phyloP scores from a whole-genome alignment of 2,797 vertebrate genomes.

The Anniella stebbinsi region DNA sequence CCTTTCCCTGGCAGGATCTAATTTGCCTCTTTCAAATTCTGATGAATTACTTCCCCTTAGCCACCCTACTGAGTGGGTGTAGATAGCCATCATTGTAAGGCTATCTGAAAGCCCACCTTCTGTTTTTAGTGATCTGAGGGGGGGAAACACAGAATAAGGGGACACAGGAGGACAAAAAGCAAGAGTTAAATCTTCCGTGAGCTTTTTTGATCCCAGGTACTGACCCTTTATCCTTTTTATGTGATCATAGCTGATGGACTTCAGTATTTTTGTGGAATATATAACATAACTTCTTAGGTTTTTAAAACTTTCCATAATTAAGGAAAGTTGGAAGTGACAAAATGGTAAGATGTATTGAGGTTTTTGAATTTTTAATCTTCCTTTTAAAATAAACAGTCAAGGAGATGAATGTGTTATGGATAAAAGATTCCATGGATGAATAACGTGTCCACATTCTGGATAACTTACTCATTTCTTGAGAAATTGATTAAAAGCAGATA shows the following conservation, averaged over 20 bases:
- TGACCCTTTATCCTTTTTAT: accelerated
- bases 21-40: constrained; percentile 51
- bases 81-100: not conserved
- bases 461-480: not conserved
- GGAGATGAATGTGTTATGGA: not conserved
- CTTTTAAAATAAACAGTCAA: not conserved
- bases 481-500: not conserved
- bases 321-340: accelerated
- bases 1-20: constrained; percentile 21
- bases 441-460: not conserved
- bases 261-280: not conserved
- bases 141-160: constrained; percentile 26
- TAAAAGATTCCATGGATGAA: constrained; percentile 11
- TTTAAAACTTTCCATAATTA: not conserved
- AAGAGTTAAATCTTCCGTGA: not conserved
- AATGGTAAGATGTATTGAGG: not conserved
- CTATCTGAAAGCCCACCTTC: constrained; percentile 11
- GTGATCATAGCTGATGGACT: accelerated
- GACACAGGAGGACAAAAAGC: not conserved
- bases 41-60: constrained; percentile 46
- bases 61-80: not conserved
- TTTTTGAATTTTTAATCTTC: constrained; percentile 1
- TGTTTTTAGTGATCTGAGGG: constrained; percentile 32
- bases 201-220: not conserved
- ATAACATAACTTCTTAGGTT: not conserved